phyloP scores from a whole-genome alignment of 2,888 invertebrate genomes.

The Drosophila villosipedis region DNA sequence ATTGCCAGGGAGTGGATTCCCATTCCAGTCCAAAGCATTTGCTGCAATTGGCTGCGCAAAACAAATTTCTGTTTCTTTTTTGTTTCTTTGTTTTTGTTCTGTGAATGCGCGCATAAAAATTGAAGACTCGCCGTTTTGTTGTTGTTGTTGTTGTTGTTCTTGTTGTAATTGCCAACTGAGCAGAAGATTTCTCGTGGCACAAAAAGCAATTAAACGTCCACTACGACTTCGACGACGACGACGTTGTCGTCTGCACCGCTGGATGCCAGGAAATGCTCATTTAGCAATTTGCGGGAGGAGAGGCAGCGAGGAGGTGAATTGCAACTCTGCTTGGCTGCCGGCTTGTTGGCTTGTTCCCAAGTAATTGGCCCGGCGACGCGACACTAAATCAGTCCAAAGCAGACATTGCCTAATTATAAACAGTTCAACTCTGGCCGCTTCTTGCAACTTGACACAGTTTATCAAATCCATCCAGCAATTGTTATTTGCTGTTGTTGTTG shows the following conservation, averaged over 20 bases:
- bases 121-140: conserved; percentile 41
- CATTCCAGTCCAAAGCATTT: conserved; percentile 32
- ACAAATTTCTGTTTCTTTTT: conserved; percentile 37
- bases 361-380: conserved; percentile 74
- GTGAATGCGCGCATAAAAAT: conserved; percentile 60
- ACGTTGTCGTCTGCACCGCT: conserved; percentile 83
- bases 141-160: conserved; percentile 12
- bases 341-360: conserved; percentile 48
- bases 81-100: conserved; percentile 18
- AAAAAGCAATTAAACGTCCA: conserved; percentile 85
- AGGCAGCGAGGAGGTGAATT: conserved; percentile 10
- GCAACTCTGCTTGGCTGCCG: conserved; percentile 5
- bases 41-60: conserved; percentile 50
- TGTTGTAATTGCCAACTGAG: conserved; percentile 53
- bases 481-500: neutral
- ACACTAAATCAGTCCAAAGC: conserved; percentile 79
- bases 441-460: conserved; percentile 74
- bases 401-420: conserved; percentile 66
- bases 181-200: conserved; percentile 73
- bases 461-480: conserved; percentile 60
- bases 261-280: conserved; percentile 86
- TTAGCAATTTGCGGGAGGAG: conserved; percentile 70
- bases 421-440: conserved; percentile 19
- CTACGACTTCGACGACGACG: conserved; percentile 68
- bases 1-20: conserved; percentile 31